A percentile compares a stretch with the other conserved stretches of the same genome.
These are phyloP conservation scores for Metacarcinus magister DNA, from an alignment of 2,888 invertebrate species.

Conservation along the genomic window DNA sequence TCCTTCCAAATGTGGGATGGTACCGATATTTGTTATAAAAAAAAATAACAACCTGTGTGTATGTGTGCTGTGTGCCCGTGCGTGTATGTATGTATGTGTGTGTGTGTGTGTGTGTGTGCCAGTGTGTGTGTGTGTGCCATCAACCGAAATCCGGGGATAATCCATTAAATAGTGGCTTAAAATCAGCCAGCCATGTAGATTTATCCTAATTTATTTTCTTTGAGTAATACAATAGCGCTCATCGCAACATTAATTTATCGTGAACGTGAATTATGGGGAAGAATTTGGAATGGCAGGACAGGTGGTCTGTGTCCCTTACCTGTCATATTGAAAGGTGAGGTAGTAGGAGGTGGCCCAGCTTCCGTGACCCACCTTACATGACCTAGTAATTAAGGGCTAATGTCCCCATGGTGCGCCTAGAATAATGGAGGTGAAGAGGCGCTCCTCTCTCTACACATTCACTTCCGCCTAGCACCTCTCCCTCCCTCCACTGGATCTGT, in stretches of 20 bases:
- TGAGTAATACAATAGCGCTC: no score
- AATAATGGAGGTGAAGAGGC: background rate
- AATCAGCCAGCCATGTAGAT: no score
- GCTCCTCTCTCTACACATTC: background rate
- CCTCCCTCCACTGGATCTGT: background rate
- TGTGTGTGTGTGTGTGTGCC: constrained; percentile 40
- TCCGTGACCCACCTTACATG: constrained; percentile 16
- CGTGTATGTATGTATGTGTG: constrained; percentile 10
- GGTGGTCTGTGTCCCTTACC: background rate
- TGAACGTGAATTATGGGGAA: background rate
- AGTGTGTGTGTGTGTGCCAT: background rate
- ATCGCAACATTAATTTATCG: no score
- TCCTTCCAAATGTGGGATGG: background rate
- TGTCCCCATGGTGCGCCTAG: background rate
- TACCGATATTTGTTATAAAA: background rate
- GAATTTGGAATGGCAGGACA: background rate
- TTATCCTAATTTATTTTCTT: no score
- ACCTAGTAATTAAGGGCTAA: constrained; percentile 11
- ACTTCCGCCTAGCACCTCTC: background rate
- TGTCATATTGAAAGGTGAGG: background rate
- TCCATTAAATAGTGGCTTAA: background rate
- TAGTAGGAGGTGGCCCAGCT: background rate
- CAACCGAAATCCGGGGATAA: background rate
- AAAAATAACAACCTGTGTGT: background rate
- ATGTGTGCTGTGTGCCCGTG: background rate